Conservation (phyloP, 2,888 invertebrate species). For the Chrysina gloriosa region DNA sequence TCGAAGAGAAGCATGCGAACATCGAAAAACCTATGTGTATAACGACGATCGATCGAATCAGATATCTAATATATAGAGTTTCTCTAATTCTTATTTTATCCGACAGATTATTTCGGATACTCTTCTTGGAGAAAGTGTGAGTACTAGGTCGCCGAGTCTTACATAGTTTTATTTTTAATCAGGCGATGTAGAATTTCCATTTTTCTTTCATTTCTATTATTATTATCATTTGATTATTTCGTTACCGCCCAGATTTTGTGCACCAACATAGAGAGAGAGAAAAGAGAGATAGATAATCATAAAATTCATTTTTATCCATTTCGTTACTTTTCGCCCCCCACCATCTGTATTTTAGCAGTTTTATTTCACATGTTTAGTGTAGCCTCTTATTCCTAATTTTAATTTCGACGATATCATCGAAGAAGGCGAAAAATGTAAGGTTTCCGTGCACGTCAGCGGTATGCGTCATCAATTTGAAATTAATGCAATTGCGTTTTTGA, state of each 20-base stretch:
- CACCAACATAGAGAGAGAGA: slow-evolving; percentile 41
- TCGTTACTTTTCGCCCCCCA: too few relatives aligned
- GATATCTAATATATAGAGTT: too few relatives aligned
- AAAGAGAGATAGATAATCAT: too few relatives aligned
- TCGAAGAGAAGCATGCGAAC: slow-evolving; percentile 39
- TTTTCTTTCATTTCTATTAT: slow-evolving; percentile 12
- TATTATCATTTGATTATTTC: neutral
- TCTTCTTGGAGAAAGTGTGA: slow-evolving; percentile 62
- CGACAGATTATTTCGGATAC: slow-evolving; percentile 58
- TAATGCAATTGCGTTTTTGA: too few relatives aligned
- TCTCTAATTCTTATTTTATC: slow-evolving; percentile 47
- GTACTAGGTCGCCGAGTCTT: slow-evolving; percentile 52
- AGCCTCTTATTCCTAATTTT: too few relatives aligned
- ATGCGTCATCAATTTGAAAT: too few relatives aligned
- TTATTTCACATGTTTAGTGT: too few relatives aligned
- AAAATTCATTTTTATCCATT: slow-evolving; percentile 2
- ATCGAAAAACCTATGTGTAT: slow-evolving; percentile 3
- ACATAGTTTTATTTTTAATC: slow-evolving; percentile 53
- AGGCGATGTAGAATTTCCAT: slow-evolving; percentile 46
- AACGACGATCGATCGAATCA: neutral
- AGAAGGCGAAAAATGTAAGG: too few relatives aligned
- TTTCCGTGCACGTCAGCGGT: too few relatives aligned
- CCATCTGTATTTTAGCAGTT: too few relatives aligned
- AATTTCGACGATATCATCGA: too few relatives aligned
- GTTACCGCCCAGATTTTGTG: slow-evolving; percentile 35